Conservation (phyloP, 2,888 invertebrate genomes). For the Ecdyonurus torrentis region DNA sequence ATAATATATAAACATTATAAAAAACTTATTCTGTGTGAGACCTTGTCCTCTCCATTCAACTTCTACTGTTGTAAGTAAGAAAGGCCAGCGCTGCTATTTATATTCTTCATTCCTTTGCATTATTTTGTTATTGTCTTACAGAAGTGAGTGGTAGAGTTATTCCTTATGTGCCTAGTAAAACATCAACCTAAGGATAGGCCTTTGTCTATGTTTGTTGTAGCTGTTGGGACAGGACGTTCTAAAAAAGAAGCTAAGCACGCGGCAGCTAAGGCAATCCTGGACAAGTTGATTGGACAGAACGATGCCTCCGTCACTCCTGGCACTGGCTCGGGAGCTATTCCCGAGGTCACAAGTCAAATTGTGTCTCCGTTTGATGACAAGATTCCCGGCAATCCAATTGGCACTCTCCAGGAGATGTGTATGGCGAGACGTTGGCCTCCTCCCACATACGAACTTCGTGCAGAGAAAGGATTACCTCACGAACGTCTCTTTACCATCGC, state of each 20-base stretch:
- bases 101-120: too few relatives aligned
- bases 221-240: conserved; percentile 83
- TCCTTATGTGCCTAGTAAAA: too few relatives aligned
- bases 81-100: background rate
- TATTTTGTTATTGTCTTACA: too few relatives aligned
- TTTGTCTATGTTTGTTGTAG: conserved; percentile 28
- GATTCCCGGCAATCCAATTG: conserved; percentile 83
- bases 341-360: conserved; percentile 7
- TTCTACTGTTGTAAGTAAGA: too few relatives aligned
- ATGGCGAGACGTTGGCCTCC: conserved; percentile 94
- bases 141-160: background rate
- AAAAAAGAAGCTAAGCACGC: conserved; percentile 97
- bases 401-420: conserved; percentile 82
- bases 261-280: conserved; percentile 80
- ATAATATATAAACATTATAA: too few relatives aligned
- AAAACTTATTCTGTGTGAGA: too few relatives aligned
- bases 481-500: conserved; percentile 87
- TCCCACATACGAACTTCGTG: conserved; percentile 79
- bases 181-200: conserved; percentile 13
- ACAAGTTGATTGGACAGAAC: conserved; percentile 35
- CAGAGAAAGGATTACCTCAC: conserved; percentile 79
- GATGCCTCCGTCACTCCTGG: background rate
- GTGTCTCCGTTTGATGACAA: conserved; percentile 45
- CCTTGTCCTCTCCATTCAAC: too few relatives aligned
- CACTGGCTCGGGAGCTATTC: background rate